Conservation (phyloP, 2,888 invertebrate genomes). For the Cephus pygmeus region DNA sequence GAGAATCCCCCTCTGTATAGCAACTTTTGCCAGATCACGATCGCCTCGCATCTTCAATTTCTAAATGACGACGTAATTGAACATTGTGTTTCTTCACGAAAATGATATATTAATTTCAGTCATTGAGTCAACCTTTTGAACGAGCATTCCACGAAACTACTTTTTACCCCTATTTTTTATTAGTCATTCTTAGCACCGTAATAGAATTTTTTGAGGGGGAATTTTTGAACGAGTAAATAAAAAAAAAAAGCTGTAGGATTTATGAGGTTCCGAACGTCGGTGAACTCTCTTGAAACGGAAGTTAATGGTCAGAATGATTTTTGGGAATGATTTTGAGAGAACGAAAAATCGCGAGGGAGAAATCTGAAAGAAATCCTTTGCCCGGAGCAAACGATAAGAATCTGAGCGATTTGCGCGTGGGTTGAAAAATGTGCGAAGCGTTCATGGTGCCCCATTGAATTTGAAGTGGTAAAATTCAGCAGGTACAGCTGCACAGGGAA, state of each 20-base stretch:
- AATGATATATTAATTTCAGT: background rate
- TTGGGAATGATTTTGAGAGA: background rate
- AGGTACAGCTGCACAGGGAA: conserved; percentile 45
- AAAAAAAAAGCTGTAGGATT: background rate
- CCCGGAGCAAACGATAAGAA: background rate
- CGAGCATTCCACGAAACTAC: background rate
- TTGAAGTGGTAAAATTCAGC: background rate
- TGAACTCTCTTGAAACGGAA: background rate
- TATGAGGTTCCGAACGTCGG: background rate
- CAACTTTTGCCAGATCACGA: background rate
- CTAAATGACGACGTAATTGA: background rate
- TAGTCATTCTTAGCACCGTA: background rate
- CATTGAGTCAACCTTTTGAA: background rate
- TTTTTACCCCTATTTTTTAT: background rate
- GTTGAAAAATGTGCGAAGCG: background rate
- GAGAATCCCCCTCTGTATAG: background rate
- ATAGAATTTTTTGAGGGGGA: background rate
- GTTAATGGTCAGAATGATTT: background rate
- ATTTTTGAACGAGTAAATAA: background rate
- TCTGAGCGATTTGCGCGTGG: background rate
- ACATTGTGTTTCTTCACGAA: background rate
- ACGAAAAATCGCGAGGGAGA: background rate
- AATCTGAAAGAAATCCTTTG: background rate
- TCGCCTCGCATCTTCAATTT: background rate
- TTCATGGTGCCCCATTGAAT: background rate